phyloP scores from a whole-genome alignment of 2,797 vertebrate species.

The Falco naumanni region DNA sequence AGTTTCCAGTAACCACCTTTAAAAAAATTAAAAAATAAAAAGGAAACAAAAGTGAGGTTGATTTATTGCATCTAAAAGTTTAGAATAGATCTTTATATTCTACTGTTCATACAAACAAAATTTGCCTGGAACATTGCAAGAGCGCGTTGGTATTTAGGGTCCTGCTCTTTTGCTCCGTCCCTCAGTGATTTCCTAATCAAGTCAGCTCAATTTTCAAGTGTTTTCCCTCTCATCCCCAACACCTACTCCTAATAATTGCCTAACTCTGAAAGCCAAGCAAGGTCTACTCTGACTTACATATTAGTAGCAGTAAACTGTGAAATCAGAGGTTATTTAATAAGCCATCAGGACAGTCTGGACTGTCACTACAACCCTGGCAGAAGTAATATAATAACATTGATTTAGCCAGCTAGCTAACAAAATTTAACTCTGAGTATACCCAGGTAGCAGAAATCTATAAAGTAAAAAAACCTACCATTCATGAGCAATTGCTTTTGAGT shows the following conservation, averaged over 20 bases:
- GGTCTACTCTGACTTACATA: neutral
- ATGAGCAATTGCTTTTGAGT: neutral
- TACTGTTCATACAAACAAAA: neutral
- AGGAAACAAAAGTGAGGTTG: neutral
- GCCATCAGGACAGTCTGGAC: conserved; percentile 11
- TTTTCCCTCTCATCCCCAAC: neutral
- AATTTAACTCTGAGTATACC: neutral
- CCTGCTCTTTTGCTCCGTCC: neutral
- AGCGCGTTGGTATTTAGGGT: neutral
- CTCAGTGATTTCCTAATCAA: neutral
- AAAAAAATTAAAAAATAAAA: neutral
- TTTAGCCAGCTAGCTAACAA: neutral
- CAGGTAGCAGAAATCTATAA: neutral
- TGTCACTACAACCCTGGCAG: conserved; percentile 3
- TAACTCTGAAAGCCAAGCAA: neutral
- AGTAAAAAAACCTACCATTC: neutral
- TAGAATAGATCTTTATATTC: neutral
- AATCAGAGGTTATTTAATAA: conserved; percentile 36
- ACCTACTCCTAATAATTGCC: conserved; percentile 6
- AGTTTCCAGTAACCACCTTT: neutral
- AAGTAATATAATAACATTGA: conserved; percentile 5
- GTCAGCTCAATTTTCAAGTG: neutral
- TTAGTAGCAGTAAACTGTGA: neutral
- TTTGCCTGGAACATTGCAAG: neutral
- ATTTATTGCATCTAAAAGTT: neutral